Percentiles rank a stretch among this genome's conserved stretches.
Conservation (phyloP, 2,113 vertebrate species). For the Eublepharis macularius region DNA sequence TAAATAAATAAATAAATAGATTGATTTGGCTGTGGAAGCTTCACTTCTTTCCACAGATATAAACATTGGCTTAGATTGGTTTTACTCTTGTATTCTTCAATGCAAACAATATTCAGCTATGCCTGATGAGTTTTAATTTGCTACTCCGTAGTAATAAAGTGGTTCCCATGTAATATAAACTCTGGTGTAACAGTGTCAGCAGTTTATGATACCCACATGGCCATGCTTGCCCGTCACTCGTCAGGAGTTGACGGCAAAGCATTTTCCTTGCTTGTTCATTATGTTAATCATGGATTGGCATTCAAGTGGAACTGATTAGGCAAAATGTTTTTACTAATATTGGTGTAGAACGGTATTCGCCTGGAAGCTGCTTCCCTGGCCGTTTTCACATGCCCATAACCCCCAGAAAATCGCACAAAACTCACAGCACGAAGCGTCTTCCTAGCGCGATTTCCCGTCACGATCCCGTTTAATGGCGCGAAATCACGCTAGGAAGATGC, state of each 20-base stretch:
- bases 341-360: conserved; percentile 14
- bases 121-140: conserved; percentile 58
- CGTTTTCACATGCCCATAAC: no score
- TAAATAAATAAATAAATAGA: no score
- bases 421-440: no score
- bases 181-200: conserved; percentile 49
- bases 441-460: no score
- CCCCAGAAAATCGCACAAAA: no score
- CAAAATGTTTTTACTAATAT: conserved; percentile 44
- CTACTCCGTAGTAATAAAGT: conserved; percentile 43
- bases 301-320: conserved; percentile 58
- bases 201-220: conserved; percentile 46
- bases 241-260: conserved; percentile 63
- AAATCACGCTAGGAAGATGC: no score
- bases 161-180: conserved; percentile 42
- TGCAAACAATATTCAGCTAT: conserved; percentile 31
- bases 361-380: not conserved
- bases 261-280: conserved; percentile 65
- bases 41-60: not conserved
- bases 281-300: conserved; percentile 64
- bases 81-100: conserved; percentile 9
- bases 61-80: conserved; percentile 12
- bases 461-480: no score
- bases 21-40: not conserved
- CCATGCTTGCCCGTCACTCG: conserved; percentile 66